A percentile compares a stretch with the other conserved stretches of the same genome.
These are phyloP conservation scores for Lamprotornis superbus DNA, from an alignment of 2,113 vertebrate genomes.

Conservation along the genomic window DNA sequence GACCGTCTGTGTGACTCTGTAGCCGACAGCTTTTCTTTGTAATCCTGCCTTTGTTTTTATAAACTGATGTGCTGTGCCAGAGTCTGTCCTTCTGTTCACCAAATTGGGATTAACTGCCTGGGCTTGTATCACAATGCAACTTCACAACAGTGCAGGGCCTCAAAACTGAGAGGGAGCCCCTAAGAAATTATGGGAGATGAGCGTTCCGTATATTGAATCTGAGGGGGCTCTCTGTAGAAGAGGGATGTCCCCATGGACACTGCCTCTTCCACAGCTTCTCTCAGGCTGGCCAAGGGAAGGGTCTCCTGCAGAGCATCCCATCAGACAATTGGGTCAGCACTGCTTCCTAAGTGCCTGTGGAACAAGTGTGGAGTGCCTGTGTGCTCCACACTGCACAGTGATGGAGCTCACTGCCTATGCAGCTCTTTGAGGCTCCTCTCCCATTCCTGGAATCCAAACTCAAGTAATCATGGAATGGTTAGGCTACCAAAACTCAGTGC, in stretches of 20 bases:
- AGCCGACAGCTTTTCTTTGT: conserved; percentile 31
- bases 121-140: not conserved
- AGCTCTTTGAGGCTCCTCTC: not conserved
- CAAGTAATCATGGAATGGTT: not conserved
- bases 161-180: not conserved
- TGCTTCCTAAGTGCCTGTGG: not conserved
- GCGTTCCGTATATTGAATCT: not conserved
- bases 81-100: conserved; percentile 25
- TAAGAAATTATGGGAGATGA: not conserved
- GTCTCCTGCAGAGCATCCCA: not conserved
- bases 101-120: not conserved
- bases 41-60: conserved; percentile 36
- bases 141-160: not conserved
- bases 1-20: conserved; percentile 1
- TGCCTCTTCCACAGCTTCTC: not conserved
- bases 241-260: not conserved
- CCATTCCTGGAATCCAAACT: conserved; percentile 14
- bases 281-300: not conserved
- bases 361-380: not conserved
- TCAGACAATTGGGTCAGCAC: not conserved
- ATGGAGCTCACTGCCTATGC: not conserved
- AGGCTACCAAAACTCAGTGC: not conserved
- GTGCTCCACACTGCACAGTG: not conserved
- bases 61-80: conserved; percentile 2
- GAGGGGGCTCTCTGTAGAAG: not conserved